Conservation (phyloP, 2,888 invertebrate species). For the Athripsodes cinereus region DNA sequence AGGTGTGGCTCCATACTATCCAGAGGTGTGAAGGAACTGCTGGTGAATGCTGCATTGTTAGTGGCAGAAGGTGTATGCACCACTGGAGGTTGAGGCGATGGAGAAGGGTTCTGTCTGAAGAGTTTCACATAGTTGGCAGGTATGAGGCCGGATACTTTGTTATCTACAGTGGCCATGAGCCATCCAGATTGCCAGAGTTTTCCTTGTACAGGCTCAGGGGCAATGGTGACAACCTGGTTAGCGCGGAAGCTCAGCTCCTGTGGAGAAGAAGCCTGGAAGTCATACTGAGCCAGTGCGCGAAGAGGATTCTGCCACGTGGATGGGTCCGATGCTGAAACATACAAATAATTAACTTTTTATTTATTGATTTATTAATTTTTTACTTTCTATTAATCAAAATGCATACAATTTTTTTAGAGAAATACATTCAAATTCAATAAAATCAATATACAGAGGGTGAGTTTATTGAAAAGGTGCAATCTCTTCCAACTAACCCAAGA, state of each 20-base stretch:
- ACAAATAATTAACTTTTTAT: neutral
- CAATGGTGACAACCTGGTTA: slow-evolving; percentile 73
- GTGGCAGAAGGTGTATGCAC: neutral
- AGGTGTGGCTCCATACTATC: neutral
- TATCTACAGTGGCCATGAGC: slow-evolving; percentile 57
- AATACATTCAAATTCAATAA: too few species aligned
- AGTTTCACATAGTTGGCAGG: slow-evolving; percentile 57
- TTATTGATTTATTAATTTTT: too few species aligned
- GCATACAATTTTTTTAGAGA: too few species aligned
- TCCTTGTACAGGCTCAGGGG: slow-evolving; percentile 78
- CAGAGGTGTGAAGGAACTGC: neutral
- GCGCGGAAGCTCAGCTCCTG: slow-evolving; percentile 72
- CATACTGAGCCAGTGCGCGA: slow-evolving; percentile 62
- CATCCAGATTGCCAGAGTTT: slow-evolving; percentile 62
- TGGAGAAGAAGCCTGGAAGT: slow-evolving; percentile 64
- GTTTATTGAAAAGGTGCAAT: too few species aligned
- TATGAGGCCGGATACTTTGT: slow-evolving; percentile 54
- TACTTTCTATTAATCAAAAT: too few species aligned
- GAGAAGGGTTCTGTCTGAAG: slow-evolving; percentile 25
- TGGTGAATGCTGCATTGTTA: neutral
- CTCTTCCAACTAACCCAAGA: too few species aligned
- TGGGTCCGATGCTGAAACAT: slow-evolving; percentile 56
- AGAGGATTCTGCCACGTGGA: slow-evolving; percentile 64
- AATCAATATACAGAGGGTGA: too few species aligned
- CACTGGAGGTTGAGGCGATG: neutral